phyloP scores from a whole-genome alignment of 1,140 invertebrate genomes.

The Alviniconcha marisindica region DNA sequence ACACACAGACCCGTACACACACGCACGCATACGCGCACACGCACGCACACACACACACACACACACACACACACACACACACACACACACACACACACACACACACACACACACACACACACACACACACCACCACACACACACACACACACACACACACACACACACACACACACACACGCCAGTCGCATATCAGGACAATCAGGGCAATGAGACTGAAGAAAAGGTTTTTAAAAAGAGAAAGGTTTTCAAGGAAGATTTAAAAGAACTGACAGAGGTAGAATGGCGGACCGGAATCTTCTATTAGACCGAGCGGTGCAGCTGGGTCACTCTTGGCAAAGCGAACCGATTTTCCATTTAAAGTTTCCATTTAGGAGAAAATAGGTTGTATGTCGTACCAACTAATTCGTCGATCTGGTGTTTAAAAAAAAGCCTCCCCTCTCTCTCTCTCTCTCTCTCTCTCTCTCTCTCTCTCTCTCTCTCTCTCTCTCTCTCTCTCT shows the following conservation, averaged over 20 bases:
- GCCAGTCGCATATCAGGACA: neutral
- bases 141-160: conserved; percentile 14
- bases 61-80: conserved; percentile 11
- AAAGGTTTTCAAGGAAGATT: neutral
- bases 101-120: conserved; percentile 22
- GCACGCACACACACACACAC: neutral
- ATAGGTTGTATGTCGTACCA: too few species aligned
- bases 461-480: conserved; percentile 10
- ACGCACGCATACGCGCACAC: neutral
- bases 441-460: conserved; percentile 17
- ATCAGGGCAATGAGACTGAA: neutral
- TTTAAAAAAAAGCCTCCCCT: neutral
- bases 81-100: neutral
- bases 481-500: neutral
- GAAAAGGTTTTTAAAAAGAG: neutral
- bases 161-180: conserved; percentile 20
- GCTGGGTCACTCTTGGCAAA: too few species aligned
- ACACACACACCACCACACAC: conserved; percentile 14
- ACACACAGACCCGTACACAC: neutral
- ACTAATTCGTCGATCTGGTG: too few species aligned
- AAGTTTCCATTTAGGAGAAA: too few species aligned
- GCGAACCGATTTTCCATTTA: too few species aligned
- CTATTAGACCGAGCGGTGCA: too few species aligned
- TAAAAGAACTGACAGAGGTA: neutral
- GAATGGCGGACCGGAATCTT: too few species aligned